A percentile compares a stretch with the other conserved stretches of the same genome.
Evolutionary conservation across 2,797 vertebrate genomes (phyloP).

Genomic region (Crenuchus spilurus): DNA sequence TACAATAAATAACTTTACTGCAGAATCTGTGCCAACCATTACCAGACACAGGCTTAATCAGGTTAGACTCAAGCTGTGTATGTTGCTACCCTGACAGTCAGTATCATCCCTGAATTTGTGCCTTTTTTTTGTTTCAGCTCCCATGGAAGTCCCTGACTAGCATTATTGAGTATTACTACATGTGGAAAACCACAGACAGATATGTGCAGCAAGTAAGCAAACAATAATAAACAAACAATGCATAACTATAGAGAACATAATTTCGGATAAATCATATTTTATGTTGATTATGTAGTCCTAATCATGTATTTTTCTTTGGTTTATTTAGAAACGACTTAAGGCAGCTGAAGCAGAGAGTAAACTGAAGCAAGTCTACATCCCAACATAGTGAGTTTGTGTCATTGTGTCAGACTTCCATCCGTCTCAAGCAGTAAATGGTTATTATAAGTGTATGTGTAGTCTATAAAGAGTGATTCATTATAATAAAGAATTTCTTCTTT

Average conservation of each 20-base stretch:
- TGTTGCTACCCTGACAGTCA: not conserved
- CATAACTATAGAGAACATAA: not conserved
- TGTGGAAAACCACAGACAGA: slow-evolving; percentile 92
- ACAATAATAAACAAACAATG: not conserved
- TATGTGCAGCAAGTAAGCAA: slow-evolving; percentile 85
- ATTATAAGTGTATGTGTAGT: no score
- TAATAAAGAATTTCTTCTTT: not conserved
- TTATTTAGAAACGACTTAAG: slow-evolving; percentile 91
- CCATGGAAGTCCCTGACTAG: slow-evolving; percentile 87
- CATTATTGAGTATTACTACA: slow-evolving; percentile 91
- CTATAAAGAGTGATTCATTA: not conserved
- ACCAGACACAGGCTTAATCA: no score
- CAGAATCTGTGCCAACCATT: no score
- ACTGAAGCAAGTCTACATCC: slow-evolving; percentile 98
- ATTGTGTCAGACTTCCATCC: no score
- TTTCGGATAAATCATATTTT: no score
- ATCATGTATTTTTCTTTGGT: slow-evolving; percentile 20
- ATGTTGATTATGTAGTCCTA: no score
- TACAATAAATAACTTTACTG: no score
- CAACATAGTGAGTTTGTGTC: slow-evolving; percentile 96
- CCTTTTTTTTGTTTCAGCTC: slow-evolving; percentile 69
- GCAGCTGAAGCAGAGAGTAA: slow-evolving; percentile 98
- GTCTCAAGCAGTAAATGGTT: no score
- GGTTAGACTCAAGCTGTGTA: no score
- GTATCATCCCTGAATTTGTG: not conserved